phyloP scores from a whole-genome alignment of 1,140 invertebrate genomes.

The Drosophila gunungcola region DNA sequence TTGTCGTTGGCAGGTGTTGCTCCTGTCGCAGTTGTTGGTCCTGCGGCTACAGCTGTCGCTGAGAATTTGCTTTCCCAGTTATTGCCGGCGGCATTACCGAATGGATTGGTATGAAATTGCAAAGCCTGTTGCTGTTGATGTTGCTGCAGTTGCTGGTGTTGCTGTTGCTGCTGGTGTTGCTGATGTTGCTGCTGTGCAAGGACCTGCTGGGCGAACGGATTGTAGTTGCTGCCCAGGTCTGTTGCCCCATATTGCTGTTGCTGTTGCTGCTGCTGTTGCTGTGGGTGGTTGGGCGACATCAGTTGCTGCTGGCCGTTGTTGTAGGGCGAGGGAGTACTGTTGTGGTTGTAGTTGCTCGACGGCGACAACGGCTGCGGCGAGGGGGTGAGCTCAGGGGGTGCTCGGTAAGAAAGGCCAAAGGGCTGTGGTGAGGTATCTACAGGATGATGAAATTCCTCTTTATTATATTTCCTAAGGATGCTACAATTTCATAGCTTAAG shows the following conservation, averaged over 20 bases:
- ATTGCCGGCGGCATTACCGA: slow-evolving; percentile 44
- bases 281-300: slow-evolving; percentile 64
- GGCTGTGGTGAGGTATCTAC: slow-evolving; percentile 79
- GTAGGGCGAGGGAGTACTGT: slow-evolving; percentile 77
- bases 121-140: slow-evolving; percentile 61
- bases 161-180: slow-evolving; percentile 56
- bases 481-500: too few species aligned
- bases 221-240: slow-evolving; percentile 55
- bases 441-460: background rate
- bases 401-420: slow-evolving; percentile 67
- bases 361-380: slow-evolving; percentile 81
- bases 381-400: slow-evolving; percentile 74
- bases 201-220: slow-evolving; percentile 64
- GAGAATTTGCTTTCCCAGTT: slow-evolving; percentile 78
- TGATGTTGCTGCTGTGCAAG: slow-evolving; percentile 62
- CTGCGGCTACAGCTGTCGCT: slow-evolving; percentile 46
- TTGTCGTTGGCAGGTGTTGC: slow-evolving; percentile 47
- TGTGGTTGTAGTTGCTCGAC: slow-evolving; percentile 77
- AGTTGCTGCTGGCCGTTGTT: slow-evolving; percentile 69
- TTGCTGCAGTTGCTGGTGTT: slow-evolving; percentile 57
- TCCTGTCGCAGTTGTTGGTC: slow-evolving; percentile 38
- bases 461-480: background rate
- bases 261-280: slow-evolving; percentile 53
- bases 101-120: slow-evolving; percentile 66
- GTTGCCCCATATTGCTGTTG: slow-evolving; percentile 59